These are phyloP conservation scores for Rhinogobio ventralis DNA, from an alignment of 2,797 vertebrate genomes.

Conservation along the genomic window DNA sequence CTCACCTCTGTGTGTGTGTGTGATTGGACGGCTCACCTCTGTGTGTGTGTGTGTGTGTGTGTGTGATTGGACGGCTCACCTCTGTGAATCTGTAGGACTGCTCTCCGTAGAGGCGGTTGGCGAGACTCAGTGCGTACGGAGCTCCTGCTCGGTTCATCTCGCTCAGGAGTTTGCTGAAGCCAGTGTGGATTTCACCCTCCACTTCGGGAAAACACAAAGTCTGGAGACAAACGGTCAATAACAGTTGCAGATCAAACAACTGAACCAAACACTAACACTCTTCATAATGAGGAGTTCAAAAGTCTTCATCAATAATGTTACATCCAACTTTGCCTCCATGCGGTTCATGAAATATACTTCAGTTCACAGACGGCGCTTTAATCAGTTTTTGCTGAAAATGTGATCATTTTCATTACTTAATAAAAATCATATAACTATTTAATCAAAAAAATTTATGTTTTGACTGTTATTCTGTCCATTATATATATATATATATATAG, in stretches of 20 bases:
- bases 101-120: conserved; percentile 89
- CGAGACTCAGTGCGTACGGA: conserved; percentile 82
- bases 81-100: conserved; percentile 81
- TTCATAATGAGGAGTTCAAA: neutral
- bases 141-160: conserved; percentile 77
- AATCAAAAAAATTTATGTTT: no score
- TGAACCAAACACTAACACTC: neutral
- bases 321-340: neutral
- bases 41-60: neutral
- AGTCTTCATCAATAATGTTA: neutral
- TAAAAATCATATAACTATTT: no score
- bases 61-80: conserved; percentile 67
- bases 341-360: no score
- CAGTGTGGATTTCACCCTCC: conserved; percentile 66
- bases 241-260: neutral
- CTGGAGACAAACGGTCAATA: conserved; percentile 47
- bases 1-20: no score
- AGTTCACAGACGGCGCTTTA: no score
- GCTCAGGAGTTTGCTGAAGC: conserved; percentile 70
- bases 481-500: no score
- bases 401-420: no score
- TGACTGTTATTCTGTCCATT: no score
- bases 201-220: conserved; percentile 67
- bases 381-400: no score
- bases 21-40: conserved; percentile 69